Percentiles rank a stretch among this genome's conserved stretches.
phyloP scores from a whole-genome alignment of 2,888 invertebrate genomes.

The Aproaerema taeniolella region DNA sequence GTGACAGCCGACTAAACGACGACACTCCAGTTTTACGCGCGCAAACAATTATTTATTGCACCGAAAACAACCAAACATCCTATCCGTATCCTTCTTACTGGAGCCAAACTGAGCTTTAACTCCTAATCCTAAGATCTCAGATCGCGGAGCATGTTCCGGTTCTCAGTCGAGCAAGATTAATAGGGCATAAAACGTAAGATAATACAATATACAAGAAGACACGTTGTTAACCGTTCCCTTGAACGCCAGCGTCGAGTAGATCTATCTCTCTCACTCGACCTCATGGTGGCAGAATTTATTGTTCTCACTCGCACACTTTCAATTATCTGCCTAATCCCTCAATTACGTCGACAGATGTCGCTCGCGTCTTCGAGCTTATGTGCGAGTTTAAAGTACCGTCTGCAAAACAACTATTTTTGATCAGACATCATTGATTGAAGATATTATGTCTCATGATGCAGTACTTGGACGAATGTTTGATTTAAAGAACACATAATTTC shows the following conservation, averaged over 20 bases:
- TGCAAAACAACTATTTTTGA: slow-evolving; percentile 65
- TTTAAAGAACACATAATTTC: no score
- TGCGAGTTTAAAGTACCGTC: slow-evolving; percentile 73
- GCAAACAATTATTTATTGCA: slow-evolving; percentile 75
- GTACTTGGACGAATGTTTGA: no score
- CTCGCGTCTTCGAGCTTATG: slow-evolving; percentile 73
- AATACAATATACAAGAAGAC: slow-evolving; percentile 81
- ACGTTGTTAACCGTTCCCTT: slow-evolving; percentile 79
- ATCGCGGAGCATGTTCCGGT: slow-evolving; percentile 30
- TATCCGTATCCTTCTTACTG: slow-evolving; percentile 28
- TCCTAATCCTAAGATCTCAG: slow-evolving; percentile 30
- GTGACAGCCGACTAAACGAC: slow-evolving; percentile 48
- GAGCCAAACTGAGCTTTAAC: slow-evolving; percentile 38
- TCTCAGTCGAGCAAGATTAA: slow-evolving; percentile 68
- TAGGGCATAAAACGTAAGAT: slow-evolving; percentile 77
- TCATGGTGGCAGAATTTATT: slow-evolving; percentile 27
- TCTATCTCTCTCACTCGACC: slow-evolving; percentile 47
- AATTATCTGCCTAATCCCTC: slow-evolving; percentile 83
- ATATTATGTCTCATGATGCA: no score
- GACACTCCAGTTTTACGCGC: slow-evolving; percentile 69
- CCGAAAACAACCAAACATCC: slow-evolving; percentile 51
- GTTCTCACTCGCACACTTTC: slow-evolving; percentile 69
- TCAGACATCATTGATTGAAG: no score
- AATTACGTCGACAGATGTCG: slow-evolving; percentile 81
- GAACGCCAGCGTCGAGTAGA: slow-evolving; percentile 52